Conservation (phyloP, 2,888 invertebrate genomes). For the Drepanosiphum platanoidis region DNA sequence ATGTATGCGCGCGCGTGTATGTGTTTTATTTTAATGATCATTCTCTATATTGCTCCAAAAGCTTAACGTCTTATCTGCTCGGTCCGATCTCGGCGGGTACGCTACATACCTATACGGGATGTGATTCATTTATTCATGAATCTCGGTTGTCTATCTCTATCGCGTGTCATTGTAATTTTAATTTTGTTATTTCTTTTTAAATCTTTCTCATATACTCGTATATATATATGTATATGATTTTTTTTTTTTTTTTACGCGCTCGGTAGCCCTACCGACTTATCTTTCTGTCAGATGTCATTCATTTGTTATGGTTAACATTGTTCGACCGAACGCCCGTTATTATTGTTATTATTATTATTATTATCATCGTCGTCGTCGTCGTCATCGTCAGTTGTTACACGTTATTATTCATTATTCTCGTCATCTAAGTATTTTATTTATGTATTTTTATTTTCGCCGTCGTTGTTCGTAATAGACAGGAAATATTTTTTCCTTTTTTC, state of each 20-base stretch:
- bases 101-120: conserved; percentile 31
- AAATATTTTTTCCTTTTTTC: background rate
- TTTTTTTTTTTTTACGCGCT: conserved; percentile 20
- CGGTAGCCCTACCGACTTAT: conserved; percentile 58
- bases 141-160: conserved; percentile 59
- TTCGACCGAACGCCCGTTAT: conserved; percentile 53
- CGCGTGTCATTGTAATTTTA: conserved; percentile 61
- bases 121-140: conserved; percentile 62
- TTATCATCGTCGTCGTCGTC: background rate
- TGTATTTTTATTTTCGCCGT: background rate
- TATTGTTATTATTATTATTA: conserved; percentile 52
- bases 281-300: conserved; percentile 62
- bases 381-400: conserved; percentile 30
- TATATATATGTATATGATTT: too few species aligned
- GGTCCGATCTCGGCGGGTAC: conserved; percentile 41
- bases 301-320: conserved; percentile 62
- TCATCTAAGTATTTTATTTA: conserved; percentile 27
- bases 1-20: background rate
- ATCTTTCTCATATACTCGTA: too few species aligned
- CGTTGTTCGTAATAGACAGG: background rate
- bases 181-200: conserved; percentile 59
- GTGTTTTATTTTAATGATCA: conserved; percentile 52
- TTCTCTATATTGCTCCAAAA: conserved; percentile 55
- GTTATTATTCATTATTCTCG: conserved; percentile 34
- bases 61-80: conserved; percentile 57